Conservation (phyloP, 2,113 vertebrate genomes). For the Bungarus multicinctus region DNA sequence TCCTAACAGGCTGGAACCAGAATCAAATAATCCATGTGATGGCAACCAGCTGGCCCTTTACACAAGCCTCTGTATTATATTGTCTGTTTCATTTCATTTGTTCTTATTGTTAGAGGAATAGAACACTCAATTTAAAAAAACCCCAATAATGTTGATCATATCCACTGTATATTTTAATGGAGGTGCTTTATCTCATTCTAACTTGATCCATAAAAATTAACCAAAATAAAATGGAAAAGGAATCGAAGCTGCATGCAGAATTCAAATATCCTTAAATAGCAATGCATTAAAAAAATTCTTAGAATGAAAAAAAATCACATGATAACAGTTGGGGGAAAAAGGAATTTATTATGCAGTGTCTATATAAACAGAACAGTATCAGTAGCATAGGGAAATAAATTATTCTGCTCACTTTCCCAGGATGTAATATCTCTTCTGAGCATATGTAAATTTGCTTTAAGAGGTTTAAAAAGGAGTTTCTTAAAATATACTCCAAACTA, state of each 20-base stretch:
- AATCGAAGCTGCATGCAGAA: neutral
- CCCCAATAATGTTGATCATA: neutral
- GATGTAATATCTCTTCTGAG: conserved; percentile 52
- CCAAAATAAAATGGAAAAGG: neutral
- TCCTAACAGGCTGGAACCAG: neutral
- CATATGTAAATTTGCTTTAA: conserved; percentile 55
- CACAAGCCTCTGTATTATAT: neutral
- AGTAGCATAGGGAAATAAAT: conserved; percentile 52
- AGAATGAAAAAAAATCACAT: neutral
- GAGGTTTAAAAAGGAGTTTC: conserved; percentile 54
- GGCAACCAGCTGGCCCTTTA: neutral
- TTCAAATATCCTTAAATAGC: conserved; percentile 3
- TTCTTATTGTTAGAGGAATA: neutral
- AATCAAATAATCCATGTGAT: neutral
- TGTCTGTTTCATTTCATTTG: neutral
- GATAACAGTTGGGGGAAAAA: conserved; percentile 33
- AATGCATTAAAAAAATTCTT: conserved; percentile 7
- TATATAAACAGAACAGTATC: conserved; percentile 50
- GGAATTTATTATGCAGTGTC: conserved; percentile 34
- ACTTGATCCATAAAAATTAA: neutral
- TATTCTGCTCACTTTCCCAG: conserved; percentile 40
- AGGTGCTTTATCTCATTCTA: neutral
- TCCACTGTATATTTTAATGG: neutral
- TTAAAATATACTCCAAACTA: conserved; percentile 55
- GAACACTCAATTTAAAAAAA: neutral